These are phyloP conservation scores for Pseudomyrmex dendroicus DNA, from an alignment of 1,140 invertebrate genomes.

Conservation along the genomic window DNA sequence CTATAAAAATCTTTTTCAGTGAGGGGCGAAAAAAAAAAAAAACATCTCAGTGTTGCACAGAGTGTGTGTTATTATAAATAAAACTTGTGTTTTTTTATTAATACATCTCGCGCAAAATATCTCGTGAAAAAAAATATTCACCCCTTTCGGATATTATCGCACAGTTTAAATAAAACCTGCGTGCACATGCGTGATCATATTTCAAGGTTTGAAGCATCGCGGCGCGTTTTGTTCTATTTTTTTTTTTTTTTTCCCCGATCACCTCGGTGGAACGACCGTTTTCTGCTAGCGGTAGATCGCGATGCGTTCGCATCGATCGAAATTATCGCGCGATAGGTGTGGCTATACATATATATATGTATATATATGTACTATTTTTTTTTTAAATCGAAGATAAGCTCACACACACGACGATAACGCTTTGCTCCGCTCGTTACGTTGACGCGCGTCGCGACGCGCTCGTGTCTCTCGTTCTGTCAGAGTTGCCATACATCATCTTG, in stretches of 20 bases:
- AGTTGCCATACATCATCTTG: too few species aligned
- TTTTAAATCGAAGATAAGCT: slow-evolving; percentile 34
- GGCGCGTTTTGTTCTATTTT: background rate
- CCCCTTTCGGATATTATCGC: too few species aligned
- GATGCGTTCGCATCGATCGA: slow-evolving; percentile 24
- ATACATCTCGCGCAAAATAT: too few species aligned
- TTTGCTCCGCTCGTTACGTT: too few species aligned
- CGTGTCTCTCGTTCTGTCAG: background rate
- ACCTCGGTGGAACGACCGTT: background rate
- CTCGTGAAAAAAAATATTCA: too few species aligned
- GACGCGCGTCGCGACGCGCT: background rate
- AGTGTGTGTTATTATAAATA: too few species aligned
- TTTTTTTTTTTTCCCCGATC: background rate
- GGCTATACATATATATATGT: background rate
- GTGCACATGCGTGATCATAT: background rate
- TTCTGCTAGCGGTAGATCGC: background rate
- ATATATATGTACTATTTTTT: background rate
- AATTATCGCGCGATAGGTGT: slow-evolving; percentile 41
- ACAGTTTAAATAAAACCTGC: background rate
- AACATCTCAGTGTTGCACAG: too few species aligned
- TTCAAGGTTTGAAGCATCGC: background rate
- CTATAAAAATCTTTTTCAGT: too few species aligned
- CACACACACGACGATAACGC: slow-evolving; percentile 7
- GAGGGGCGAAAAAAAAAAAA: too few species aligned
- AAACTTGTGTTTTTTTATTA: too few species aligned